These are phyloP conservation scores for Microcebus lehilahytsara DNA, from an alignment of 2,113 vertebrate genomes.

Conservation along the genomic window DNA sequence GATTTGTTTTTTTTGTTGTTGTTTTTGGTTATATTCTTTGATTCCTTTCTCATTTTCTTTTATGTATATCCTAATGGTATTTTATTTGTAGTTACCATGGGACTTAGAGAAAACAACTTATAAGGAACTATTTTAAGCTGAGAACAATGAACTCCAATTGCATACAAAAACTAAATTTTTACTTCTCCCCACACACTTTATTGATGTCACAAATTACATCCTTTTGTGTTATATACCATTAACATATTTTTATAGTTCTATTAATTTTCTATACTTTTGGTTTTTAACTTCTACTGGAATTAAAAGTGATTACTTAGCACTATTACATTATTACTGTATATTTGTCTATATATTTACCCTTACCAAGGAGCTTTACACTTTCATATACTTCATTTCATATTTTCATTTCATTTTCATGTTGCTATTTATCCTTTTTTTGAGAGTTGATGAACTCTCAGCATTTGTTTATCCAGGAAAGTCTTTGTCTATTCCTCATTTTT, in stretches of 20 bases:
- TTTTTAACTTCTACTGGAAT: not conserved
- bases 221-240: not conserved
- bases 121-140: not conserved
- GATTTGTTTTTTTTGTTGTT: not conserved
- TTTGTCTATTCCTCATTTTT: not conserved
- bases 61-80: not conserved
- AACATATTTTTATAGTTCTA: not conserved
- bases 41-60: not conserved
- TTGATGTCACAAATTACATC: not conserved
- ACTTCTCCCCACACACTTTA: not conserved
- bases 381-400: not conserved
- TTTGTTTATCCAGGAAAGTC: not conserved
- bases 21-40: not conserved
- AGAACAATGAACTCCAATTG: not conserved
- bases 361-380: not conserved
- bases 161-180: not conserved
- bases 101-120: not conserved
- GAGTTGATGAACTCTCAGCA: not conserved
- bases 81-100: not conserved
- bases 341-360: not conserved
- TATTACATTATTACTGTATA: not conserved
- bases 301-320: not conserved
- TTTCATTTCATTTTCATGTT: not conserved
- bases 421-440: not conserved
- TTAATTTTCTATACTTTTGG: not conserved